Conservation (phyloP, 2,888 invertebrate genomes). For the Gerris lacustris region DNA sequence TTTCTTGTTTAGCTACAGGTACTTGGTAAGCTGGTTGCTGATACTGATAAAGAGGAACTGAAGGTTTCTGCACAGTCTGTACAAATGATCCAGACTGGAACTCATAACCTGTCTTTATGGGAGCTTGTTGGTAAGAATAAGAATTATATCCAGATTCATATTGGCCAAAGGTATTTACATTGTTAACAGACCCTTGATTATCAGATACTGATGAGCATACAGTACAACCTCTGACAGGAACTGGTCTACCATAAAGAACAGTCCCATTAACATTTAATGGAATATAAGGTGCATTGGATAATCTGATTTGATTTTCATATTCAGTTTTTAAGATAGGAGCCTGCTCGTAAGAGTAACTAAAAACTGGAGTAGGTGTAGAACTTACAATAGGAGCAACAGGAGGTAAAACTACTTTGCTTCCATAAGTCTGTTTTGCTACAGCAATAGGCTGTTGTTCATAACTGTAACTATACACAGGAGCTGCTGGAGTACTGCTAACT, state of each 20-base stretch:
- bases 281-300: neutral
- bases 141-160: neutral
- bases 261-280: neutral
- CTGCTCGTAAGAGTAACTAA: constrained; percentile 13
- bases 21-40: neutral
- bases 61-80: neutral
- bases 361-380: constrained; percentile 7
- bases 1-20: neutral
- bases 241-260: constrained; percentile 1
- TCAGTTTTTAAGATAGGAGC: constrained; percentile 17
- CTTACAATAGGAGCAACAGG: constrained; percentile 8
- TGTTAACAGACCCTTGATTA: neutral
- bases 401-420: neutral
- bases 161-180: neutral
- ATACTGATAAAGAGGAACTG: neutral
- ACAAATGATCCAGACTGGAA: neutral
- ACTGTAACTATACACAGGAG: constrained; percentile 15
- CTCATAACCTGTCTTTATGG: neutral
- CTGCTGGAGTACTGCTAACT: constrained; percentile 12
- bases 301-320: constrained; percentile 2
- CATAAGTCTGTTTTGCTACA: neutral
- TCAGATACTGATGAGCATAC: neutral
- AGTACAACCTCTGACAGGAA: neutral
- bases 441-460: constrained; percentile 18
- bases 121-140: neutral